Evolutionary conservation across 2,888 invertebrate genomes (phyloP).

Genomic region (Cylloceria caligata): DNA sequence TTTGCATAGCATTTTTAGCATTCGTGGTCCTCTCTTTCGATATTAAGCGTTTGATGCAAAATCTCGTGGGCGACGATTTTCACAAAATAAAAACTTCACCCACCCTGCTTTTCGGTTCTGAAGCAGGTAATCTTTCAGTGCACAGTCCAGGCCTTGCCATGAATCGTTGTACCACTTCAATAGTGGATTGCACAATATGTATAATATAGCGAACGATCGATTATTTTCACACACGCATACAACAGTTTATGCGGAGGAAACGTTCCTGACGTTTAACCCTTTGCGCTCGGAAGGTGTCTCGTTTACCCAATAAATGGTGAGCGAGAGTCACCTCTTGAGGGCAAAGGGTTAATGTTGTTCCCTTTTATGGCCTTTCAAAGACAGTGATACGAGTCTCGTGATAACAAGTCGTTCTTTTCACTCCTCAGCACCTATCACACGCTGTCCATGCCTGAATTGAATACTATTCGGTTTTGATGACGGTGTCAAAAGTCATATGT

Average conservation of each 20-base stretch:
- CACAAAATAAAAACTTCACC: not conserved
- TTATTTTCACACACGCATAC: slow-evolving; percentile 23
- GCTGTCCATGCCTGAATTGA: slow-evolving; percentile 24
- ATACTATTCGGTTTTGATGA: slow-evolving; percentile 16
- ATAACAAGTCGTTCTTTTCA: slow-evolving; percentile 54
- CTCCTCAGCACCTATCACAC: not conserved
- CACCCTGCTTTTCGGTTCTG: not conserved
- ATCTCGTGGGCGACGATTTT: not conserved
- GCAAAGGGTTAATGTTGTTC: slow-evolving; percentile 17
- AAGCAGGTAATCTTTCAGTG: slow-evolving; percentile 7
- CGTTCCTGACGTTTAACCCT: too few species aligned
- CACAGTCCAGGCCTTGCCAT: slow-evolving; percentile 17
- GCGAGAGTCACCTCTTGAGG: too few species aligned
- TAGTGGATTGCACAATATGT: slow-evolving; percentile 11
- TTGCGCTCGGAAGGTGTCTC: too few species aligned
- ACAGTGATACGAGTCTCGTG: not conserved
- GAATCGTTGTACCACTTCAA: slow-evolving; percentile 36
- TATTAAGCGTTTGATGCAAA: not conserved
- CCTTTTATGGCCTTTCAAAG: slow-evolving; percentile 14
- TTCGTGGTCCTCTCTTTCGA: not conserved
- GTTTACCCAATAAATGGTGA: too few species aligned
- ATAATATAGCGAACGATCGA: slow-evolving; percentile 7
- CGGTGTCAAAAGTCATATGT: not conserved
- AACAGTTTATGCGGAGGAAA: slow-evolving; percentile 30
- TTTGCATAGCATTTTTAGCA: not conserved